A percentile compares a stretch with the other conserved stretches of the same genome.
phyloP scores from a whole-genome alignment of 2,113 vertebrate species.

The Myrmecophaga tridactyla region DNA sequence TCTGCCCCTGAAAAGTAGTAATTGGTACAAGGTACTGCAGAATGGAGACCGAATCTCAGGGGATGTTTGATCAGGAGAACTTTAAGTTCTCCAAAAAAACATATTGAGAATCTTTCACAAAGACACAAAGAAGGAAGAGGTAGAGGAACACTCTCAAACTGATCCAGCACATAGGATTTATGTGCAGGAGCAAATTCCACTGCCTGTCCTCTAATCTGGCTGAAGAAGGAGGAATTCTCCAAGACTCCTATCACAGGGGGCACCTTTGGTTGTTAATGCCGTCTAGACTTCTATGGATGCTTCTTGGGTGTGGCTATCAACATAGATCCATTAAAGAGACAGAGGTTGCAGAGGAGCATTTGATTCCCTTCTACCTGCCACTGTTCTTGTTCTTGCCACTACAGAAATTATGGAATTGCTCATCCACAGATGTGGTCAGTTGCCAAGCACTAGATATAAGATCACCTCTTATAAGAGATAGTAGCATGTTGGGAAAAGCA shows the following conservation, averaged over 20 bases:
- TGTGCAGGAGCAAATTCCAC: not conserved
- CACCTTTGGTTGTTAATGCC: not conserved
- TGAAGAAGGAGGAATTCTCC: not conserved
- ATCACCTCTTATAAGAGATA: not conserved
- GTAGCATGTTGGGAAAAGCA: not conserved
- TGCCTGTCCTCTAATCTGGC: not conserved
- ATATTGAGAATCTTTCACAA: not conserved
- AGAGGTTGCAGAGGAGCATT: not conserved
- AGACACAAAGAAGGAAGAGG: not conserved
- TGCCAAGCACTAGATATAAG: not conserved
- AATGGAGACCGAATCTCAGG: not conserved
- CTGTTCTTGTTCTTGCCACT: not conserved
- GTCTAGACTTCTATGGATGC: not conserved
- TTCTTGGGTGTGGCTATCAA: rapidly evolving
- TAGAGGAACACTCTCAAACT: not conserved
- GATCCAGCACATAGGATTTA: not conserved
- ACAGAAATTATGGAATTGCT: not conserved
- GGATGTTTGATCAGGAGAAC: not conserved
- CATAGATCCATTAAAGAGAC: not conserved
- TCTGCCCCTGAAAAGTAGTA: not conserved
- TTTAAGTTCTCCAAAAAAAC: not conserved
- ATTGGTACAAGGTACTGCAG: not conserved
- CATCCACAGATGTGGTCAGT: not conserved
- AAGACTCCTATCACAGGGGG: not conserved
- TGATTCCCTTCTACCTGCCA: not conserved